Percentiles rank a stretch among this genome's conserved stretches.
These are phyloP conservation scores for Engystomops pustulosus DNA, from an alignment of 2,113 vertebrate genomes.

Conservation along the genomic window DNA sequence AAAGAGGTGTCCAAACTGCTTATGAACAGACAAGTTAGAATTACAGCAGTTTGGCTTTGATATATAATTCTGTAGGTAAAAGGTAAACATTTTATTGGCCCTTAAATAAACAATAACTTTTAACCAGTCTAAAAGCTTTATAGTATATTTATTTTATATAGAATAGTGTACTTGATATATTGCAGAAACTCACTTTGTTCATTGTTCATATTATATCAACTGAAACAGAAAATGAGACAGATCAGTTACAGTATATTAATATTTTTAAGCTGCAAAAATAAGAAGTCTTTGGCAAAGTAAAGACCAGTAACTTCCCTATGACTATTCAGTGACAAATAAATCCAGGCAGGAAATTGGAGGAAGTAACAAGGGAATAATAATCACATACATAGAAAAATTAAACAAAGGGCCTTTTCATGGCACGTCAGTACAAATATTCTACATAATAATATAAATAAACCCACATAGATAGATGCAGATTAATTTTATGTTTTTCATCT, in stretches of 20 bases:
- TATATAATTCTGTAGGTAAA: not conserved
- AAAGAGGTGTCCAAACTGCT: not conserved
- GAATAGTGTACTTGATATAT: constrained; percentile 10
- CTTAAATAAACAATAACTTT: constrained; percentile 5
- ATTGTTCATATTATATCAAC: constrained; percentile 12
- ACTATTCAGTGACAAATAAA: constrained; percentile 56
- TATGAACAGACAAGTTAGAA: not conserved
- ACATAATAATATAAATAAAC: constrained; percentile 59
- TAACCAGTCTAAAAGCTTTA: constrained; percentile 4
- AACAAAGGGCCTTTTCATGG: constrained; percentile 58
- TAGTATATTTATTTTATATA: constrained; percentile 30
- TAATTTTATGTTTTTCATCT: constrained; percentile 61
- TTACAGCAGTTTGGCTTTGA: not conserved
- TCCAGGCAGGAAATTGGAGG: constrained; percentile 55
- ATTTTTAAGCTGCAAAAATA: constrained; percentile 36
- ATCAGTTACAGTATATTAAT: constrained; percentile 24
- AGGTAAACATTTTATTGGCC: not conserved
- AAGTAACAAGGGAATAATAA: constrained; percentile 54
- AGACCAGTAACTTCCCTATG: constrained; percentile 37
- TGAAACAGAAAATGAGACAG: constrained; percentile 22
- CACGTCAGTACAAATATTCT: constrained; percentile 54
- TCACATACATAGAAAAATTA: constrained; percentile 55
- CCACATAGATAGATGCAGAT: constrained; percentile 46
- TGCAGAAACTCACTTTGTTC: constrained; percentile 24
- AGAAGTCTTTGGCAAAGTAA: constrained; percentile 30